Base-by-base conservation (phyloP, 2,113 vertebrate genomes). In the Syngnathus scovelli region DNA sequence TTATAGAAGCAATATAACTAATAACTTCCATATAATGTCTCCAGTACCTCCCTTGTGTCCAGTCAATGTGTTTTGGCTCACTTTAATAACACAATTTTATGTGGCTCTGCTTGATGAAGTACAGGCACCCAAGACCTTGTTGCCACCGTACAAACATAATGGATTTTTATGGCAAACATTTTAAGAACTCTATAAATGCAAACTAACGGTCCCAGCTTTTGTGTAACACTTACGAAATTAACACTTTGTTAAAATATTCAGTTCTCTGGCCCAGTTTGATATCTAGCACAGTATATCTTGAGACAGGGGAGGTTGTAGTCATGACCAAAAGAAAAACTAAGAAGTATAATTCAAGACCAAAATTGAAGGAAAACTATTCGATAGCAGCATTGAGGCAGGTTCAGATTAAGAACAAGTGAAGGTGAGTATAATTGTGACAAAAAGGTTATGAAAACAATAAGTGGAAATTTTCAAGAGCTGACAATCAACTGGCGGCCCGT, bases 1-100 rank as follows among this genome's bases (percentile, higher is more conserved):
- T 83, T 85, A 86, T 83, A 72, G 78, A 65, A 78, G 72, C 78
- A 85, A 82, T 87, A 87, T 77, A 81, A 82, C 19, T 19, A 58
- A 82, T 85, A 85, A 82, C 76, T 78, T 76, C 76, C 72, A 55
- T 68, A 69, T 81, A 80, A 81, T 81, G 73, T 80, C 67, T 56
- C 66, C 68, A 16, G 77, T 52, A 69, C 68, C 71, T 75, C 74
- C 78, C 77, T 69, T 38, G 70, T 79, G 82, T 82, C 49, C 58
- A 44, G 60, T 68, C 76, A 64, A 52, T 58, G 67, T 33, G n/a
- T 62, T 62, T 44, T 62, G 27, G 46, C 63, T 83, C 72, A 44
- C 68, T 80, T 72, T 72, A 59, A 79, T 74, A 48, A 61, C 59
- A 41, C 21, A 0, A 18, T 63, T 78, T 78, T 77, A 78, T 81